Evolutionary conservation across 2,113 vertebrate genomes (phyloP), one percentile per base, ranked within the genome.

Genomic region (Anoura caudifer): DNA sequence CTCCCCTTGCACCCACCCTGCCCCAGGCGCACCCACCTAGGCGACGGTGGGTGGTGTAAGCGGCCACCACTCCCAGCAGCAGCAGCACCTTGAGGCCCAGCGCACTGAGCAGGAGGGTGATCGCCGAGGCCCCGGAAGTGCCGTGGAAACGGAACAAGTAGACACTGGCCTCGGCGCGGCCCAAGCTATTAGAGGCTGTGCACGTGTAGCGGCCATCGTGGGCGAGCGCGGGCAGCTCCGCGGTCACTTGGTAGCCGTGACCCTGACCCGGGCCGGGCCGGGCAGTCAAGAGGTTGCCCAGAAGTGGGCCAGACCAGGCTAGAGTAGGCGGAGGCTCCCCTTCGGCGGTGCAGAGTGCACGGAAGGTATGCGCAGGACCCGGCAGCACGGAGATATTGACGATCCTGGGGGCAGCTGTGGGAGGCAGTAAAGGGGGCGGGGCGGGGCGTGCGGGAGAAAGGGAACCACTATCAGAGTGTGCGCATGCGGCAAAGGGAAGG

Each of bases 181-280:
- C 98, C 0, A 98, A 97, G 96, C 96, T 98, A 96, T 98, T 99
- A 82, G 97, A 41, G 0, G 99, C 99, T 0, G 98, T 98, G 81
- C 99, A 99, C 56, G 99, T 99, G 98, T 99, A 99, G 67, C 99
- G 99, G 7, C 98, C 99, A 0, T 99, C 99, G 0, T 98, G 98
- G 22, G 95, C 97, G 95, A 99, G 98, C 26, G 98, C 98, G 0
- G 52, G 98, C 70, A 99, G 98, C 97, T 99, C 99, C 65, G 98
- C 99, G 61, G 98, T 98, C 67, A 99, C 97, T 0, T 98, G 99
- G 96, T 98, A 98, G 59, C 92, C 47, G 11, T 50, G 93, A 70
- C 82, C 94, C 17, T 95, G 96, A 9, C 28, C 76, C 1, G 45
- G 28, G 38, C 26, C 38, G 7, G 0, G 82, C 47, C 0, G 4